Evolutionary conservation across 2,888 invertebrate genomes (phyloP).

Genomic region (Drymonia ruficornis): DNA sequence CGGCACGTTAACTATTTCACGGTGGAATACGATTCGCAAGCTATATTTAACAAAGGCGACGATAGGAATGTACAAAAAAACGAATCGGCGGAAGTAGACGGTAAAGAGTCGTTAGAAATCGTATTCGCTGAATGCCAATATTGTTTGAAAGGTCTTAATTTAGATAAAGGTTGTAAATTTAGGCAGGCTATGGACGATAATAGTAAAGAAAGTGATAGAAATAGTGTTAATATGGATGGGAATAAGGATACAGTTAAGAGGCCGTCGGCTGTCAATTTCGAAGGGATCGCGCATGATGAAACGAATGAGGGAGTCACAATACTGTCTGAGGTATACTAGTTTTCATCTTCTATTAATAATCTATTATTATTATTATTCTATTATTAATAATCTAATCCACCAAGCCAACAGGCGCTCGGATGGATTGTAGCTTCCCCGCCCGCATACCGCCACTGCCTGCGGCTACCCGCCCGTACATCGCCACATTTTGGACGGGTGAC

Average conservation of each 20-base stretch:
- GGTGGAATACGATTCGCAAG: conserved; percentile 55
- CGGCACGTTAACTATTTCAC: conserved; percentile 69
- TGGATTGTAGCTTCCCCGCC: too few species aligned
- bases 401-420: too few species aligned
- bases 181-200: conserved; percentile 50
- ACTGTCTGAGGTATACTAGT: conserved; percentile 55
- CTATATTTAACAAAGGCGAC: conserved; percentile 19
- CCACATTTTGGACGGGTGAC: too few species aligned
- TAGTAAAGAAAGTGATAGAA: conserved; percentile 28
- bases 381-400: too few species aligned
- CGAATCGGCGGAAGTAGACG: conserved; percentile 28
- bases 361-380: too few species aligned
- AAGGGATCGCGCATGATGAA: conserved; percentile 45
- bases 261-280: conserved; percentile 53
- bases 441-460: too few species aligned
- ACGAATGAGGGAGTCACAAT: conserved; percentile 48
- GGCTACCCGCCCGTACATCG: too few species aligned
- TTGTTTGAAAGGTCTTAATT: conserved; percentile 51
- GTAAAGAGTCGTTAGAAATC: conserved; percentile 26
- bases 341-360: not conserved
- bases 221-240: conserved; percentile 31
- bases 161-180: conserved; percentile 48
- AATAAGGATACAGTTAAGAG: conserved; percentile 28
- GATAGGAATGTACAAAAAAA: conserved; percentile 20
- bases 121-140: conserved; percentile 51